Evolutionary conservation across 1,140 invertebrate species (phyloP), one percentile per base, ranked within the genome.

Genomic region (Orussus abietinus): DNA sequence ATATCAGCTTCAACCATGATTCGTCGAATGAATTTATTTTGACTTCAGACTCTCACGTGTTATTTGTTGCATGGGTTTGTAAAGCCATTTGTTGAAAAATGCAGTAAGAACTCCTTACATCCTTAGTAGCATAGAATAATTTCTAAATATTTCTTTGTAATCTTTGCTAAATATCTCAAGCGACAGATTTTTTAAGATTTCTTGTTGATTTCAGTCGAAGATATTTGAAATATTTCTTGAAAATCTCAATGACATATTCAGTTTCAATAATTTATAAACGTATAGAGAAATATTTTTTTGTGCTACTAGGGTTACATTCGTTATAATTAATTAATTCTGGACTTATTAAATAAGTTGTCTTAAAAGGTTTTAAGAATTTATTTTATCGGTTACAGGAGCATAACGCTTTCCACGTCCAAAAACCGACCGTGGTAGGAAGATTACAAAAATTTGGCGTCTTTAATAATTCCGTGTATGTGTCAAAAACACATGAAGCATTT

Each of bases 41-140:
- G 6, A 64, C 66, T 4, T 64, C 62, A 12, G 56, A 71, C 20
- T 48, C 55, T 22, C 47, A 54, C n/a, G 47, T 73, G 1, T 9
- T 65, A 6, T 68, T 74, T 12, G 12, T 69, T n/a, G 47, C 36
- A 9, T 74, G 69, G 68, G 73, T 73, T 42, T 2, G 52, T 57
- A 13, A 26, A n/a, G 7, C 12, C 7, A 17, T 33, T 18, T 17
- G 10, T 22, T 2, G 15, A 19, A 12, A 42, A 17, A n/a, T n/a
- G n/a, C n/a, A n/a, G n/a, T n/a, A n/a, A n/a, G n/a, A n/a, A n/a
- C n/a, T n/a, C n/a, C n/a, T n/a, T n/a, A n/a, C n/a, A n/a, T n/a
- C n/a, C n/a, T n/a, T n/a, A n/a, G n/a, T n/a, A n/a, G n/a, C n/a
- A n/a, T n/a, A n/a, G n/a, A n/a, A n/a, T n/a, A n/a, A n/a, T n/a